Base-by-base conservation (phyloP, 2,888 invertebrate species). In the Polietes domitor region DNA sequence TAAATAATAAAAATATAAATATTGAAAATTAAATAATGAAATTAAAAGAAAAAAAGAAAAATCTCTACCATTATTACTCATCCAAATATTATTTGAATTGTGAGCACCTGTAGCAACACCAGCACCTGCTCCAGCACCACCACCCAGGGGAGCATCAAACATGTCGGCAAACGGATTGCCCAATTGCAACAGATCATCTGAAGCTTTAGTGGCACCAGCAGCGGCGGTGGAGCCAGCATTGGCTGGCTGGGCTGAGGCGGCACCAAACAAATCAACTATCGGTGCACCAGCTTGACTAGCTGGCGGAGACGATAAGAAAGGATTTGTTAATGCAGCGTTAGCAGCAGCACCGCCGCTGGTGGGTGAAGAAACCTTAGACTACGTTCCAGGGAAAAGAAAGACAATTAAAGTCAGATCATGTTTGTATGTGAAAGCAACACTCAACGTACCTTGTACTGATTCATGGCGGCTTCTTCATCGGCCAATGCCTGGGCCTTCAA, bases 401-500 rank as follows among this genome's bases (percentile, higher is more conserved):
- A 55, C 5, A n/a, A n/a, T n/a, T 37, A 19, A 71, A 43, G n/a
- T n/a, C 0, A 73, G 24, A 41, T 77, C 12, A 70, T n/a, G n/a
- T 73, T 47, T 41, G 7, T 9, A 65, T 76, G 47, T 53, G n/a
- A 71, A 76, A 50, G 73, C 53, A 77, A 72, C 76, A 24, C 71
- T 37, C 1, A 17, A 86, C 88, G 89, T 92, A 97, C 98, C 96
- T 98, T 98, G 92, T 98, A 97, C 92, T 97, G 97, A 92, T 97
- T 98, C 94, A 99, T 96, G 77, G 97, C 97, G 28, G 98, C 98
- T 92, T 98, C 98, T 92, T 99, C 99, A 91, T 99, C 98, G 32
- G 98, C 98, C 82, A 99, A 93, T 50, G 96, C 97, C 92, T 97
- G 96, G 89, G 96, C 95, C 90, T 96, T 95, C 82, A 98, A 93